Conservation (phyloP, 2,888 invertebrate genomes). For the Drosophila villosipedis region DNA sequence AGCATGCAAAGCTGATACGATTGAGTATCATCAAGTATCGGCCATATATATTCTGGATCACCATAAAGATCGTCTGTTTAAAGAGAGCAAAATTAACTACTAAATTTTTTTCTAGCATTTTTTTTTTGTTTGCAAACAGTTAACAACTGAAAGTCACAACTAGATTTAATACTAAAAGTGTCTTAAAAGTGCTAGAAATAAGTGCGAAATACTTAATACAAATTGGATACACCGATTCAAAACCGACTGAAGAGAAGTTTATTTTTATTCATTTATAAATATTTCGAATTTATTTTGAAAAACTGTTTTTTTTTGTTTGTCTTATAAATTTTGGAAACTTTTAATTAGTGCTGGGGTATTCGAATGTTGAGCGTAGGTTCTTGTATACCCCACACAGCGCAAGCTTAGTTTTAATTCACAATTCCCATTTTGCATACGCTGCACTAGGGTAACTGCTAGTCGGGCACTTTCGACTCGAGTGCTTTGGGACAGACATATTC, state of each 20-base stretch:
- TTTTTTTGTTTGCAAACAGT: background rate
- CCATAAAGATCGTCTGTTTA: background rate
- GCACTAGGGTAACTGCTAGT: background rate
- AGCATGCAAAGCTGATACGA: background rate
- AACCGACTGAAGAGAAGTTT: background rate
- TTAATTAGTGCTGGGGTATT: too few relatives aligned
- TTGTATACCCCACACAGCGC: background rate
- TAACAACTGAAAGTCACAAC: background rate
- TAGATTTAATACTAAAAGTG: background rate
- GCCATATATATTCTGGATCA: background rate
- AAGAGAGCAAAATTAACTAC: background rate
- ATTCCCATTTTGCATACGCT: background rate
- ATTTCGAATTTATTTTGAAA: background rate
- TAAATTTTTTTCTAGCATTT: background rate
- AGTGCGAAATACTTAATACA: background rate
- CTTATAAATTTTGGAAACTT: background rate
- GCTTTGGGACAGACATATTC: slow-evolving; percentile 61
- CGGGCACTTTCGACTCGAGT: background rate
- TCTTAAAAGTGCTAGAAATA: background rate
- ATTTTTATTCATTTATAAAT: background rate
- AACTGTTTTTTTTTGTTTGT: too few relatives aligned
- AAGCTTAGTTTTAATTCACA: background rate
- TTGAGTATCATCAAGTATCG: background rate
- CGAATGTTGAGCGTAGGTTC: background rate
- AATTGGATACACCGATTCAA: background rate